A percentile compares a stretch with the other conserved stretches of the same genome.
These are phyloP conservation scores for Mormyrus proboscirostris DNA, from an alignment of 2,797 vertebrate genomes.

Conservation along the genomic window DNA sequence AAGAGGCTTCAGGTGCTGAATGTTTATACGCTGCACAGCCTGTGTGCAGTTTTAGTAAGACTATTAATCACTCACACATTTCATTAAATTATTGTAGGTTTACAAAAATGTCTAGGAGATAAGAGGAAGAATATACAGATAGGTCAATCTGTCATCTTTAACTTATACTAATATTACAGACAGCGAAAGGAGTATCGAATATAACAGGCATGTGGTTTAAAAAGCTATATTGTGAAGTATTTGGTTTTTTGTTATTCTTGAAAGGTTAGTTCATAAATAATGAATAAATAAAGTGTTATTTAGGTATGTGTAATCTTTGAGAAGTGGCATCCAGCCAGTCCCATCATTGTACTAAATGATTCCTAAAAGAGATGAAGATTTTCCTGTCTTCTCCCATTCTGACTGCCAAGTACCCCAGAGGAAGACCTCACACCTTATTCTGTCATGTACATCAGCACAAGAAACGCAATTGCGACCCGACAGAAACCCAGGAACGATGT, in stretches of 20 bases:
- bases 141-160: neutral
- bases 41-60: neutral
- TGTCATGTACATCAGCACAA: neutral
- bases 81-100: neutral
- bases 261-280: neutral
- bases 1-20: neutral
- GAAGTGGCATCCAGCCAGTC: neutral
- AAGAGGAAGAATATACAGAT: neutral
- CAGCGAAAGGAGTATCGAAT: neutral
- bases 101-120: neutral
- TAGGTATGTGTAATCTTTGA: neutral
- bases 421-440: neutral
- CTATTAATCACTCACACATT: neutral
- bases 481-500: neutral
- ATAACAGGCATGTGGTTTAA: neutral
- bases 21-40: neutral
- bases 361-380: neutral
- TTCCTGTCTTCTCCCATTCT: neutral
- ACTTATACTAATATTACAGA: neutral
- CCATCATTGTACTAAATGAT: neutral
- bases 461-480: neutral
- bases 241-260: neutral
- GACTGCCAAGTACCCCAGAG: neutral
- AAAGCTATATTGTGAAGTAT: neutral
- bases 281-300: neutral